Percentiles rank a stretch among this genome's conserved stretches.
phyloP scores from a whole-genome alignment of 1,140 invertebrate species.

The Drosophila pruinosa region DNA sequence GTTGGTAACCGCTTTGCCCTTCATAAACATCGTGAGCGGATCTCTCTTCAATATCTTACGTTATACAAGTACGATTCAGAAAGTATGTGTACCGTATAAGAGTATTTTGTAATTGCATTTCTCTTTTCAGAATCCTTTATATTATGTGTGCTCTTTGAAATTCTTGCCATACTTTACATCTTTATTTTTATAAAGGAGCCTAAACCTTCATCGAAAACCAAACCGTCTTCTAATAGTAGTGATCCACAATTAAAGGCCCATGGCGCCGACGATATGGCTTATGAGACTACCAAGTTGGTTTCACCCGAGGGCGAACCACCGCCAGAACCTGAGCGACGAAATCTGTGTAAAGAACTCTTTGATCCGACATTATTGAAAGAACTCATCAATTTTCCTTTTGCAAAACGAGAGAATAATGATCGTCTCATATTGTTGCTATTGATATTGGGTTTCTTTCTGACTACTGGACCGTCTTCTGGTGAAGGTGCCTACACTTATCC shows the following conservation, averaged over 20 bases:
- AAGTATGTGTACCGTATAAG: background rate
- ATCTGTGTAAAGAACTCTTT: conserved; percentile 67
- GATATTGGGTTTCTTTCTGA: conserved; percentile 70
- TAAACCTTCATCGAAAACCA: conserved; percentile 27
- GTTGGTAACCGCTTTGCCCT: conserved; percentile 71
- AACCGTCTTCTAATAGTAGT: background rate
- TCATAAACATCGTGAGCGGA: conserved; percentile 72
- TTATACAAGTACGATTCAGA: conserved; percentile 68
- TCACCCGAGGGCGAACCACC: conserved; percentile 47
- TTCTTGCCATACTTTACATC: conserved; percentile 76
- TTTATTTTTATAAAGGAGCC: conserved; percentile 77
- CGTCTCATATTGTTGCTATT: conserved; percentile 64
- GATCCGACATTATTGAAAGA: conserved; percentile 76
- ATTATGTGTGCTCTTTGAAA: conserved; percentile 61
- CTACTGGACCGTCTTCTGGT: conserved; percentile 65
- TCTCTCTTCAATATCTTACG: conserved; percentile 63
- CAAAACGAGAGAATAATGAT: conserved; percentile 71
- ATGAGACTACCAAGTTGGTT: conserved; percentile 65
- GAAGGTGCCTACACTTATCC: conserved; percentile 78
- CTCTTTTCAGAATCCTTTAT: conserved; percentile 64
- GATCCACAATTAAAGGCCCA: conserved; percentile 24
- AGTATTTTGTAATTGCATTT: background rate
- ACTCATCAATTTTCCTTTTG: conserved; percentile 65
- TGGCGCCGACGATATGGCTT: conserved; percentile 71
- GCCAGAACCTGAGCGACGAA: conserved; percentile 29